Percentiles rank a stretch among this genome's conserved stretches.
Conservation (phyloP, 2,113 vertebrate species). For the Oncorhynchus masou region DNA sequence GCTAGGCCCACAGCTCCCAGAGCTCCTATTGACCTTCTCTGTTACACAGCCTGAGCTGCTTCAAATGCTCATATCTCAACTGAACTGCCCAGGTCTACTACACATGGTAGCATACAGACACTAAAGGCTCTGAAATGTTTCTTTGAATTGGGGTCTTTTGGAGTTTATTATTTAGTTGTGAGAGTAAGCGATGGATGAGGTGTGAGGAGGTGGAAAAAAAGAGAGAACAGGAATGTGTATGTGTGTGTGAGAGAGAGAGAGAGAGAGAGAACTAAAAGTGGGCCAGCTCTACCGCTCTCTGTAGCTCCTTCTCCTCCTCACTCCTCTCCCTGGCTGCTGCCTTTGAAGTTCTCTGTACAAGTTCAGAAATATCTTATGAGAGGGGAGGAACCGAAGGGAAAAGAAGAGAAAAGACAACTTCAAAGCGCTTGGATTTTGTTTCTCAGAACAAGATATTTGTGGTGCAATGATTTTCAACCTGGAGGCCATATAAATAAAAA, state of each 20-base stretch:
- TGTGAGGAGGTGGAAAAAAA: neutral
- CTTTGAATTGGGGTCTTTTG: neutral
- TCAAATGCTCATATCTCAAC: too few relatives aligned
- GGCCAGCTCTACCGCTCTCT: neutral
- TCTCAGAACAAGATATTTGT: constrained; percentile 13
- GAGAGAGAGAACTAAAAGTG: neutral
- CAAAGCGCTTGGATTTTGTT: constrained; percentile 1
- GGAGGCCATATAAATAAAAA: neutral
- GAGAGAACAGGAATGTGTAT: neutral
- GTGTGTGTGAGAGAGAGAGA: neutral
- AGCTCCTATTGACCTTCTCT: neutral
- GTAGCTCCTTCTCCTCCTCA: neutral
- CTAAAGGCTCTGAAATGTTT: neutral
- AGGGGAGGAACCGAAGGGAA: neutral
- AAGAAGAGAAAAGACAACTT: neutral
- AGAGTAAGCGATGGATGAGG: neutral
- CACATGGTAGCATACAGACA: too few relatives aligned
- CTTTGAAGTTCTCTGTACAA: constrained; percentile 17
- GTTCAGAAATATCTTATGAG: constrained; percentile 17
- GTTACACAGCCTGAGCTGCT: too few relatives aligned
- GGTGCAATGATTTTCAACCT: constrained; percentile 12
- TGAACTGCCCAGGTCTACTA: too few relatives aligned
- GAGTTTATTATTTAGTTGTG: neutral
- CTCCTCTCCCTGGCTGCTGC: neutral
- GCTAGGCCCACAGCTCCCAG: neutral